phyloP scores from a whole-genome alignment of 2,888 invertebrate species.

The Apeira syringaria region DNA sequence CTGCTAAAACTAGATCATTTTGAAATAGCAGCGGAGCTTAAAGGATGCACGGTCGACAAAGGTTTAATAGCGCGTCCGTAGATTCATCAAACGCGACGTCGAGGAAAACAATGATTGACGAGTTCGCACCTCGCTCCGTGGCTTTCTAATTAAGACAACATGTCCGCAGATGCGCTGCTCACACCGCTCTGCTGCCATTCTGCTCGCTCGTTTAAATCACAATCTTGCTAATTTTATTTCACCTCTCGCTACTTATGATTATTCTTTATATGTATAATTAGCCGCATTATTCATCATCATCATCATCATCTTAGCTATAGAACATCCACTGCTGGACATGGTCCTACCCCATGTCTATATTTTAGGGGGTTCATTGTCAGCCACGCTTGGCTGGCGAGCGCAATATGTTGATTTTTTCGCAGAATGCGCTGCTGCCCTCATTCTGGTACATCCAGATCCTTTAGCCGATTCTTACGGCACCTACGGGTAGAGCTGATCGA shows the following conservation, averaged over 20 bases:
- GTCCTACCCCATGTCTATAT: no score
- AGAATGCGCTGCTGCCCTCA: no score
- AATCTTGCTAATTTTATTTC: constrained; percentile 52
- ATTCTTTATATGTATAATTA: no score
- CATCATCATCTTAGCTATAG: no score
- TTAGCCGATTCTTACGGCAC: no score
- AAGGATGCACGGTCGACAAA: constrained; percentile 63
- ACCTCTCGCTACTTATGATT: constrained; percentile 36
- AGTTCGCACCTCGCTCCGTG: constrained; percentile 78
- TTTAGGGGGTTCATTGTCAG: no score
- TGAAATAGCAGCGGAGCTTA: constrained; percentile 11
- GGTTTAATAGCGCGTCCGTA: constrained; percentile 60
- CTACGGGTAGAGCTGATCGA: no score
- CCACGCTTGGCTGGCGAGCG: no score
- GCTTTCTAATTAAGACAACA: constrained; percentile 79
- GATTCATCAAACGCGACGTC: constrained; percentile 63
- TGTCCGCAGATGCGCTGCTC: constrained; percentile 42
- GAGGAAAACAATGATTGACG: constrained; percentile 78
- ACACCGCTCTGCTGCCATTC: constrained; percentile 63
- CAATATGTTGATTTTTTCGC: no score
- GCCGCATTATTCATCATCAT: no score
- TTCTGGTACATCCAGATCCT: no score
- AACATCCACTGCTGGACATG: no score
- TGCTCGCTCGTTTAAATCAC: constrained; percentile 63
- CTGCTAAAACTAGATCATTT: neutral